A percentile compares a stretch with the other conserved stretches of the same genome.
phyloP scores from a whole-genome alignment of 1,140 invertebrate species.

The Caerostris darwini region DNA sequence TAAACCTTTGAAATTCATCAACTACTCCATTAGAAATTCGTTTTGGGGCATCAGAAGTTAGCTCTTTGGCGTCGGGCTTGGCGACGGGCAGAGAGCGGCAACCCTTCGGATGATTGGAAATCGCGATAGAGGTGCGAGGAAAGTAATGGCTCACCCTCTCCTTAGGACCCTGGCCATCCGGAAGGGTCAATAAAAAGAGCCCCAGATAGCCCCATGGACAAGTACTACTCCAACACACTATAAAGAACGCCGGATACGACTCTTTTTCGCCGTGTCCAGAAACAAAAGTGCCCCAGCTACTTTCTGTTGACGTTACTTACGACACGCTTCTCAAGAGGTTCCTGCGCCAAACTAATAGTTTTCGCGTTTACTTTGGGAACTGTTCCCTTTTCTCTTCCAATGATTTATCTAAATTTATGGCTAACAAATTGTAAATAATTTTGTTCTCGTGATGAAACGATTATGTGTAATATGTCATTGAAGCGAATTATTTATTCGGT shows the following conservation, averaged over 20 bases:
- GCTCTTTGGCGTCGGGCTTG: conserved; percentile 18
- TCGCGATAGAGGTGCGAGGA: conserved; percentile 54
- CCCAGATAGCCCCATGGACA: conserved; percentile 38
- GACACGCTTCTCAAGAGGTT: neutral
- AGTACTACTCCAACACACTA: conserved; percentile 38
- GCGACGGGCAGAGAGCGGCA: neutral
- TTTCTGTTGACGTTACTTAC: conserved; percentile 37
- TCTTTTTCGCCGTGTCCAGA: conserved; percentile 10
- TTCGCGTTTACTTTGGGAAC: neutral
- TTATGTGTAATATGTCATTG: too few species aligned
- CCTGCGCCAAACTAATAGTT: neutral
- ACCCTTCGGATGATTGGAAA: conserved; percentile 52
- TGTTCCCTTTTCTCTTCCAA: neutral
- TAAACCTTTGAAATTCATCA: too few species aligned
- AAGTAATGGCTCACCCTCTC: conserved; percentile 43
- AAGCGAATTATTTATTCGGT: too few species aligned
- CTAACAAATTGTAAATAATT: too few species aligned
- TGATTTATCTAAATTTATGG: too few species aligned
- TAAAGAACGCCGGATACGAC: conserved; percentile 58
- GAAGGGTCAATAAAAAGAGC: conserved; percentile 72
- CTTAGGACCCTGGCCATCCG: conserved; percentile 35
- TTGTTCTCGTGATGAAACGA: too few species aligned
- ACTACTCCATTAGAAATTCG: too few species aligned
- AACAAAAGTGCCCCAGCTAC: conserved; percentile 18
- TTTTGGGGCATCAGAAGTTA: neutral